Conservation (phyloP, 2,797 vertebrate species). For the Scleropages formosus region DNA sequence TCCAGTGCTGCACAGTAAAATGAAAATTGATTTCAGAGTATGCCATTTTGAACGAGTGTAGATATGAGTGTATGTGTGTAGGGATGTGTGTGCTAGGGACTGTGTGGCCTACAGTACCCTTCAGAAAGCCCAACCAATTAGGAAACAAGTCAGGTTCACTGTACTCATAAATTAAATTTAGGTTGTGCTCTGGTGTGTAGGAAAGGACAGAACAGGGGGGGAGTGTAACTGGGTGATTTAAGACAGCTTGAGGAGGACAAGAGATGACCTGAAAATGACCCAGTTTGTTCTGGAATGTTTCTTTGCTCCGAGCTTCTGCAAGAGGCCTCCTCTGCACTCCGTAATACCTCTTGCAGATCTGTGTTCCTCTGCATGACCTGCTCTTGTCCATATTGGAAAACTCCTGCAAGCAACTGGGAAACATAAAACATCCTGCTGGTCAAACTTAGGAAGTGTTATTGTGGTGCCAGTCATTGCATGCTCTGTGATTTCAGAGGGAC, state of each 20-base stretch:
- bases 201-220: not conserved
- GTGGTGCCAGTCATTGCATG: not conserved
- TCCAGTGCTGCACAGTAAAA: too few species aligned
- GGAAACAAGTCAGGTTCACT: conserved; percentile 3
- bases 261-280: not conserved
- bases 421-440: not conserved
- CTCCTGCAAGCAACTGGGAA: not conserved
- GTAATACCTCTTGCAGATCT: conserved; percentile 1
- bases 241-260: conserved; percentile 6
- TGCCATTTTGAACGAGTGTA: not conserved
- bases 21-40: not conserved
- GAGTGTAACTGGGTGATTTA: not conserved
- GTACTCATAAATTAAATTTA: conserved; percentile 15
- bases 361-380: not conserved
- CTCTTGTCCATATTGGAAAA: not conserved
- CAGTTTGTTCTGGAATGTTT: conserved; percentile 18
- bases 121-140: not conserved
- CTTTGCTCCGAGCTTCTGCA: conserved; percentile 22
- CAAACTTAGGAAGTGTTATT: not conserved
- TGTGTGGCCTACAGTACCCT: not conserved
- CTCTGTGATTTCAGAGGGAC: too few species aligned
- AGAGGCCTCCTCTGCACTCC: conserved; percentile 24
- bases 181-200: not conserved
- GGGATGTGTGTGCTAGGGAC: too few species aligned
- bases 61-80: too few species aligned